Conservation (phyloP, 2,113 vertebrate species). For the Clarias magur region DNA sequence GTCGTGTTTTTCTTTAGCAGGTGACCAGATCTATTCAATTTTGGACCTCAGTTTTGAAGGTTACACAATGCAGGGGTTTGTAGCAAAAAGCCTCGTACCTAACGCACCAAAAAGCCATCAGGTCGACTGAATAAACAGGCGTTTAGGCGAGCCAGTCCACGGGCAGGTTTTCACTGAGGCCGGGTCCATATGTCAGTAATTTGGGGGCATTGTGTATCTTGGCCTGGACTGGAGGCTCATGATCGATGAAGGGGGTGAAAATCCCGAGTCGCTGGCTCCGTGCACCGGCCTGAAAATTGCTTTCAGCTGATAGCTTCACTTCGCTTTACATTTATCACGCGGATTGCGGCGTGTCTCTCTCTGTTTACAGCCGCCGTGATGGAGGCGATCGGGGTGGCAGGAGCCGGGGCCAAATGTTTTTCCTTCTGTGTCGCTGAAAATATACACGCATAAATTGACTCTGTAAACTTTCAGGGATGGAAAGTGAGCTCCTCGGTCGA, state of each 20-base stretch:
- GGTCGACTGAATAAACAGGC: slow-evolving; percentile 89
- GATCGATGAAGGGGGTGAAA: slow-evolving; percentile 97
- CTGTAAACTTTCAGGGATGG: slow-evolving; percentile 68
- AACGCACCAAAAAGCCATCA: slow-evolving; percentile 58
- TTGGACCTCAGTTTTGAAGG: neutral
- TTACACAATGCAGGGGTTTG: slow-evolving; percentile 54
- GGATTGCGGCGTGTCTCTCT: slow-evolving; percentile 70
- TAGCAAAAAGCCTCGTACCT: slow-evolving; percentile 68
- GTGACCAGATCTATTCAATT: neutral
- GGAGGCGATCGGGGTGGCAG: slow-evolving; percentile 49
- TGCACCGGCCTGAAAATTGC: slow-evolving; percentile 88
- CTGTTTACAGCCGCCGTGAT: slow-evolving; percentile 71
- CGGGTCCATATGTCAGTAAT: slow-evolving; percentile 97
- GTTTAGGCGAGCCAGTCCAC: slow-evolving; percentile 77
- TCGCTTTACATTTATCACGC: slow-evolving; percentile 91
- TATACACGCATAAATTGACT: slow-evolving; percentile 73
- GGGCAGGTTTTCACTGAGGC: slow-evolving; percentile 70
- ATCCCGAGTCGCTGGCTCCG: slow-evolving; percentile 83
- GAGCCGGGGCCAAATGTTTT: slow-evolving; percentile 61
- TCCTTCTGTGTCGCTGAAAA: slow-evolving; percentile 71
- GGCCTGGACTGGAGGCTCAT: slow-evolving; percentile 87
- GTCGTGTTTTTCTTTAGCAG: neutral
- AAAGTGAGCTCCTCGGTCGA: slow-evolving; percentile 49
- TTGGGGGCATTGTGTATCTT: slow-evolving; percentile 98
- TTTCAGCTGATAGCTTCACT: slow-evolving; percentile 93